Conservation (phyloP, 2,888 invertebrate genomes). For the Campaea margaritaria region DNA sequence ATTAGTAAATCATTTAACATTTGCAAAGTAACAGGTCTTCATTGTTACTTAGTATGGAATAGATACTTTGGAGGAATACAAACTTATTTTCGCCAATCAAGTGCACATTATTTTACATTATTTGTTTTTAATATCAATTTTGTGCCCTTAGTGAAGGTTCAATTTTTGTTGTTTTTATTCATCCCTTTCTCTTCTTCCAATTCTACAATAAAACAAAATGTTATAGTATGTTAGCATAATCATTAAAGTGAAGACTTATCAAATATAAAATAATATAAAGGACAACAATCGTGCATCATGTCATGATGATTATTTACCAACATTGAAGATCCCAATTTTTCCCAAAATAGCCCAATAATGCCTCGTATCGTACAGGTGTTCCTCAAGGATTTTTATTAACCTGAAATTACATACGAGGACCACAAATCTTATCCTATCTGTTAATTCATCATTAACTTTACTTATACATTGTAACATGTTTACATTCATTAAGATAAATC, state of each 20-base stretch:
- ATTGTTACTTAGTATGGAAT: neutral
- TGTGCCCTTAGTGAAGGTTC: no score
- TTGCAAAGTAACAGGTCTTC: conserved; percentile 29
- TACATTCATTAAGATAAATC: conserved; percentile 26
- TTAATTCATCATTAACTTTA: conserved; percentile 27
- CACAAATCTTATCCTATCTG: conserved; percentile 36
- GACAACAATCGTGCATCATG: conserved; percentile 49
- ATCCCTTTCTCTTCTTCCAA: conserved; percentile 1
- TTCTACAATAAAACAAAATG: no score
- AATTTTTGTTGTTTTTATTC: no score
- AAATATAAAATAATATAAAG: conserved; percentile 13
- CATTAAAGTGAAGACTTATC: conserved; percentile 20
- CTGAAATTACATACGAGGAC: conserved; percentile 75
- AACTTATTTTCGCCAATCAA: neutral
- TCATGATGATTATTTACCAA: conserved; percentile 66
- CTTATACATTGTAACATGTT: conserved; percentile 22
- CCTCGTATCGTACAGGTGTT: conserved; percentile 55
- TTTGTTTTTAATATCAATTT: neutral
- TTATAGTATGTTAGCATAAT: neutral
- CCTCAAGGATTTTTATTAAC: conserved; percentile 65
- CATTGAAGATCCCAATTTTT: conserved; percentile 66
- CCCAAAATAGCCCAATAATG: conserved; percentile 76
- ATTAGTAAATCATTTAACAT: conserved; percentile 23
- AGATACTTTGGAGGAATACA: conserved; percentile 1
- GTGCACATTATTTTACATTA: neutral